Conservation (phyloP, 2,888 invertebrate genomes). For the Cephus nigrinus region DNA sequence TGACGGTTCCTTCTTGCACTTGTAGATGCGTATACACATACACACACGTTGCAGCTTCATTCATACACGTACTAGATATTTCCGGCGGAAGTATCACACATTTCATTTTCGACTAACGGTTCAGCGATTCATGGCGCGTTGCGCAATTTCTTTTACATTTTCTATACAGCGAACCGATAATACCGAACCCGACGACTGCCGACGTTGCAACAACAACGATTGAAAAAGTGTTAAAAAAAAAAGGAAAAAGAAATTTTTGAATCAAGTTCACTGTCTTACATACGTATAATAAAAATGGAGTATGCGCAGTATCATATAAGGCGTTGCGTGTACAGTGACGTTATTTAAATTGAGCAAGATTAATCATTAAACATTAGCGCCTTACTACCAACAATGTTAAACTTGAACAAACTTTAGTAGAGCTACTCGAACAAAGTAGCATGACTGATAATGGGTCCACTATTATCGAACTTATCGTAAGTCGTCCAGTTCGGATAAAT, state of each 20-base stretch:
- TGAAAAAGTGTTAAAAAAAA: not conserved
- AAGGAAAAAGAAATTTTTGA: not conserved
- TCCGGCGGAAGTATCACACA: not conserved
- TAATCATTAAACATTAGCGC: not conserved
- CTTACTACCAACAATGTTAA: not conserved
- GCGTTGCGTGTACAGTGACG: not conserved
- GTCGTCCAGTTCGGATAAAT: not conserved
- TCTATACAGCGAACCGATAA: not conserved
- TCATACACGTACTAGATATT: not conserved
- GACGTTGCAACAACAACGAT: not conserved
- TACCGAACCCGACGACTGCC: not conserved
- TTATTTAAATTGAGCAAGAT: not conserved
- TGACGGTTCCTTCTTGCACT: not conserved
- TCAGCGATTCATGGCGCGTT: not conserved
- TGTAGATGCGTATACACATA: not conserved
- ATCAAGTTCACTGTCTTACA: not conserved
- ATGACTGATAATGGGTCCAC: not conserved
- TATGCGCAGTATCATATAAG: not conserved
- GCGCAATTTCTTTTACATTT: not conserved
- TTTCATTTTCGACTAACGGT: not conserved
- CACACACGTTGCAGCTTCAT: not conserved
- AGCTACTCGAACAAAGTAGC: not conserved
- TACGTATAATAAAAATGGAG: not conserved
- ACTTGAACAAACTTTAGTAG: not conserved
- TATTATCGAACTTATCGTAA: not conserved